Evolutionary conservation across 2,797 vertebrate species (phyloP).

Genomic region (Yasuhikotakia modesta): DNA sequence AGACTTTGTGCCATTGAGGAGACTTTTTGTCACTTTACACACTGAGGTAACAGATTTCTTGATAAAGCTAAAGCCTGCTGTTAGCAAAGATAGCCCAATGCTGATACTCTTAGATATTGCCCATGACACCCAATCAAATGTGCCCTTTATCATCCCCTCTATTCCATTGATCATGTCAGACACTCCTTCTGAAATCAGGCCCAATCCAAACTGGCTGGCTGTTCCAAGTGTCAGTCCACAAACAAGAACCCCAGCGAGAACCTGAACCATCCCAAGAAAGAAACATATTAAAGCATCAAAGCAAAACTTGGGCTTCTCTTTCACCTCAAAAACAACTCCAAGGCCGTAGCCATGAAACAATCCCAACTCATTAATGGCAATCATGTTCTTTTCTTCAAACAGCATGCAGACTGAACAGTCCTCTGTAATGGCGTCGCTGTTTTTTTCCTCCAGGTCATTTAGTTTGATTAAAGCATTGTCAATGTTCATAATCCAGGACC

Average conservation of each 20-base stretch:
- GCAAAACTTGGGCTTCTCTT: conserved; percentile 56
- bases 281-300: conserved; percentile 49
- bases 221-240: conserved; percentile 46
- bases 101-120: conserved; percentile 56
- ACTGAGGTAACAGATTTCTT: conserved; percentile 17
- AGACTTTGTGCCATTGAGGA: conserved; percentile 48
- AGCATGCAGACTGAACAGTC: conserved; percentile 44
- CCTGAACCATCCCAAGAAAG: conserved; percentile 48
- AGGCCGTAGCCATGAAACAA: conserved; percentile 55
- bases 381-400: conserved; percentile 23
- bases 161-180: conserved; percentile 54
- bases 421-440: conserved; percentile 40
- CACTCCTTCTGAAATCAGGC: conserved; percentile 54
- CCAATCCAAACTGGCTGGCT: conserved; percentile 45
- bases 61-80: conserved; percentile 41
- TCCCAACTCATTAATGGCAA: conserved; percentile 48
- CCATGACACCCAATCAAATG: conserved; percentile 56
- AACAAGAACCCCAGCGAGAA: conserved; percentile 48
- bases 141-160: conserved; percentile 50
- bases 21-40: conserved; percentile 22
- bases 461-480: conserved; percentile 38
- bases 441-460: conserved; percentile 35
- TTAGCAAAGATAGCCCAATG: conserved; percentile 52
- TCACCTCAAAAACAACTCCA: conserved; percentile 54
- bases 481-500: conserved; percentile 45